phyloP scores from a whole-genome alignment of 2,113 vertebrate species.

The Onychostoma macrolepis region DNA sequence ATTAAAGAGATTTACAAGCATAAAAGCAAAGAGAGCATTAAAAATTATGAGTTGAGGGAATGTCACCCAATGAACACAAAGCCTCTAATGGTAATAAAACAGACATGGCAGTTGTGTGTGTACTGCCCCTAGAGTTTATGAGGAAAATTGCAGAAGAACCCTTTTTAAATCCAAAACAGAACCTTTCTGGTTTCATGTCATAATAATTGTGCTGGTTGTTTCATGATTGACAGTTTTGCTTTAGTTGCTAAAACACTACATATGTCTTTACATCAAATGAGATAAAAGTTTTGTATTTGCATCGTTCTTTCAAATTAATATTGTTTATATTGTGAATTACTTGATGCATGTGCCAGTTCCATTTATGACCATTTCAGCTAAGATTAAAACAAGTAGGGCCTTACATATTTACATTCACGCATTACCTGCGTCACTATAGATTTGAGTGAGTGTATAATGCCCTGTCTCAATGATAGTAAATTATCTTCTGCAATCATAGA shows the following conservation, averaged over 20 bases:
- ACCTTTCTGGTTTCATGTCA: not conserved
- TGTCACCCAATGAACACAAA: slow-evolving; percentile 13
- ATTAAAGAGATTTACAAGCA: not conserved
- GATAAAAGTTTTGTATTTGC: not conserved
- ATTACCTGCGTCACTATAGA: not conserved
- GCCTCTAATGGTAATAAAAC: slow-evolving; percentile 3
- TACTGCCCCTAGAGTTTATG: slow-evolving; percentile 14
- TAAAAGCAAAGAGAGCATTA: not conserved
- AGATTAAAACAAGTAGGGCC: not conserved
- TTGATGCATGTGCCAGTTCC: not conserved
- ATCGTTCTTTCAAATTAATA: not conserved
- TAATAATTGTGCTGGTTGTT: not conserved
- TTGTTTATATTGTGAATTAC: slow-evolving; percentile 1
- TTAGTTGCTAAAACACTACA: not conserved
- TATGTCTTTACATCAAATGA: not conserved
- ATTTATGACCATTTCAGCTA: not conserved
- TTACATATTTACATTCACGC: not conserved
- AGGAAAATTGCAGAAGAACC: not conserved
- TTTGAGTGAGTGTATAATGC: not conserved
- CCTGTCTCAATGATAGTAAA: not conserved
- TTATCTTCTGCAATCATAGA: not conserved
- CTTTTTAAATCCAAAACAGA: not conserved
- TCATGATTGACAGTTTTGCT: not conserved
- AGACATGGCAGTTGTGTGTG: not conserved
- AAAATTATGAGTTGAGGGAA: not conserved